Evolutionary conservation across 2,888 invertebrate genomes (phyloP).

Genomic region (Netelia melanura): DNA sequence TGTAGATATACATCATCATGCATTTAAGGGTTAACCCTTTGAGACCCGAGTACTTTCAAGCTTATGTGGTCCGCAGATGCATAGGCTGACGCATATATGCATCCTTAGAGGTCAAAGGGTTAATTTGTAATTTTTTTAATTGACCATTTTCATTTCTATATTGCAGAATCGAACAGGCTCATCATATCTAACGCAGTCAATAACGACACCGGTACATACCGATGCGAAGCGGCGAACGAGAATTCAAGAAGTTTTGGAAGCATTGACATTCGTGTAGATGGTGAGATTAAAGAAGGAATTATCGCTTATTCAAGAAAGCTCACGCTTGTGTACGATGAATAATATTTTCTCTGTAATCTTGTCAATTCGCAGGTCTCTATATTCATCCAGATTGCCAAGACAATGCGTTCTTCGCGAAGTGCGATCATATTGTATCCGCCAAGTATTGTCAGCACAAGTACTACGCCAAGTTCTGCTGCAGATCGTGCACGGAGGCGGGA

Average conservation of each 20-base stretch:
- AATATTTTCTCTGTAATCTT: background rate
- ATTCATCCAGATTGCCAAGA: conserved; percentile 94
- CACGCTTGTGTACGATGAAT: background rate
- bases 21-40: too few relatives aligned
- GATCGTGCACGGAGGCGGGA: conserved; percentile 95
- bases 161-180: conserved; percentile 89
- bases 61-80: too few relatives aligned
- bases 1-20: too few relatives aligned
- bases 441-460: conserved; percentile 95
- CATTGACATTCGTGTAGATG: conserved; percentile 90
- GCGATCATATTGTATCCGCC: conserved; percentile 93
- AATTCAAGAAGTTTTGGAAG: conserved; percentile 89
- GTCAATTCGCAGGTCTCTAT: conserved; percentile 87
- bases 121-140: conserved; percentile 37
- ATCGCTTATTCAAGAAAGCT: background rate
- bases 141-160: conserved; percentile 42
- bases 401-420: conserved; percentile 95
- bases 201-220: conserved; percentile 92
- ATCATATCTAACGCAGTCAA: conserved; percentile 88
- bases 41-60: too few relatives aligned
- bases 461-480: conserved; percentile 97
- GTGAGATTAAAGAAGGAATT: conserved; percentile 85
- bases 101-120: too few relatives aligned
- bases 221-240: conserved; percentile 93
- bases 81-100: too few relatives aligned